Base-by-base conservation (phyloP, 2,888 invertebrate genomes). In the Lasioglossum leucozonium region DNA sequence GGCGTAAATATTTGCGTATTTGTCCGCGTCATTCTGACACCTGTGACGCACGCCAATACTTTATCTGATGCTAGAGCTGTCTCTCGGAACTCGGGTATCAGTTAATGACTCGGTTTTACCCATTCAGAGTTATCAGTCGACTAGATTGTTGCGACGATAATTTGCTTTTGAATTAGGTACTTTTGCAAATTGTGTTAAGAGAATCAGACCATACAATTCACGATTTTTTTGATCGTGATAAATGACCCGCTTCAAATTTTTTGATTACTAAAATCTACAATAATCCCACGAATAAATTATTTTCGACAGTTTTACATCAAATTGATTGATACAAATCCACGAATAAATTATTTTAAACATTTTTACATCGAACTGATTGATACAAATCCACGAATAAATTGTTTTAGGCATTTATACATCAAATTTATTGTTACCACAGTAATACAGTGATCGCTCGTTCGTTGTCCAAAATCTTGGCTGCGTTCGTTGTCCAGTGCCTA, bases 1-100 rank as follows among this genome's bases (percentile, higher is more conserved):
- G 44, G 67, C 75, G 30, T 55, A 71, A 83, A 79, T 79, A 76
- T 65, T 67, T 51, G 26, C 40, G 67, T 58, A 13, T 58, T 26
- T 2, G 26, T 26, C 16, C 58, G 26, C 58, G 58, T 58, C 13
- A 58, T 26, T 16, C 58, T 16, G 26, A 16, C 58, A 58, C 13
- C 26, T 13, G 26, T 58, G 58, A 58, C 58, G 26, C 58, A 26
- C 58, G 58, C 5, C 11, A 26, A 58, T 26, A 58, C 13, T 26
- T 58, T 58, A 58, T 58, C 58, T 16, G 58, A 11, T 26, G 26
- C n/a, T 13, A 26, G 22, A 13, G 13, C 26, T 26, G 26, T 11
- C 58, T 13, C 58, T 58, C n/a, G 13, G 13, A 58, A 58, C 26
- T 58, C 58, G 26, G 58, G 13, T 13, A 58, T 58, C 58, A 26